Evolutionary conservation across 2,113 vertebrate species (phyloP), one percentile per base, ranked within the genome.

Genomic region (Ellobius talpinus): DNA sequence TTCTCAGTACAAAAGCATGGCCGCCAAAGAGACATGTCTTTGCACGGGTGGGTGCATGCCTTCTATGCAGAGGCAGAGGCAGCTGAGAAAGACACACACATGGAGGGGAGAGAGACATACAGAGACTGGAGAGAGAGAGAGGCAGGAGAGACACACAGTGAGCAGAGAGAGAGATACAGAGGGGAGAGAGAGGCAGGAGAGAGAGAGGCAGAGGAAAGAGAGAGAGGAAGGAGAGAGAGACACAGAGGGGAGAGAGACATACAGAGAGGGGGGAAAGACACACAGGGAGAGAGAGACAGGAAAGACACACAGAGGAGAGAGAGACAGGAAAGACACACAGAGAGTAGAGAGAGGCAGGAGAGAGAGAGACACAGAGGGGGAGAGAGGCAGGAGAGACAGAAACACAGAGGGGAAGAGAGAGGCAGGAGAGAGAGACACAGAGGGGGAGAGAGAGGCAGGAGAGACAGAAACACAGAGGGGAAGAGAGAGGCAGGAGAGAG

Each of bases 381-480:
- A 26, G 63, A 33, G 29, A 78, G 14, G 4, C 45, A 78, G 26
- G 42, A 42, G 29, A 65, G 26, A 45, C 31, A n/a, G 61, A 52
- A 11, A 42, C 7, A 78, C 63, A n/a, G 2, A 61, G 8, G 45
- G 31, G 17, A 2, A 45, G 73, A 29, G 39, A 63, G 76, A n/a
- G 14, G 14, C 8, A 17, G 3, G 58, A 1, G 23, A 29, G 42
- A 47, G 50, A 31, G 29, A 12, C 0, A 33, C 17, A 63, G 12
- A 36, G n/a, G 50, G n/a, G 16, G 24, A 26, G 61, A 16, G 14
- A 13, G 52, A 79, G 45, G 42, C 4, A 19, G 14, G 2, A 33
- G 24, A 39, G 4, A 6, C 31, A n/a, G n/a, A n/a, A n/a, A 33
- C 11, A 14, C 4, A 33, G 0, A 13, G 3, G 1, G 26, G n/a